Base-by-base conservation (phyloP, 2,888 invertebrate genomes). In the Hydriomena furcata region DNA sequence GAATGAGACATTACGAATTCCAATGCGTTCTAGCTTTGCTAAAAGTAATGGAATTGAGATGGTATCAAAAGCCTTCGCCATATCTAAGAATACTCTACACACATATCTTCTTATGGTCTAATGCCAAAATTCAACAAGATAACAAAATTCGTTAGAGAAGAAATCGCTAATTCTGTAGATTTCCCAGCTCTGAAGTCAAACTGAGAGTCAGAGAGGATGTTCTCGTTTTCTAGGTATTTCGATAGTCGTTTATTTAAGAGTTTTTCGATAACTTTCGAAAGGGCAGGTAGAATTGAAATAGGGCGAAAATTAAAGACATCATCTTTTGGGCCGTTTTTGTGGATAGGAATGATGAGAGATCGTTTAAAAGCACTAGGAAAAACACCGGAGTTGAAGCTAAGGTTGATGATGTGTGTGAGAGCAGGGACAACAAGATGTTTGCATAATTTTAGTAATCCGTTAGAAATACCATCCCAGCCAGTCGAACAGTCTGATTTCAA, bases 251-350 rank as follows among this genome's bases (percentile, higher is more conserved):
- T 23, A 7, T 46, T 46, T 24, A 46, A 3, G 1, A 46, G n/a
- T 11, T 38, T 46, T 20, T 46, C 45, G 1, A 46, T 7, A 1
- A 38, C 7, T 38, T 46, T 46, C 1, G 45, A 46, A 6, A 41
- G 11, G 4, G 27, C 4, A 1, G 25, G n/a, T n/a, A 27, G 8
- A n/a, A 27, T 27, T n/a, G 25, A 27, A 4, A 27, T 36, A 5
- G 36, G 38, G 8, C 38, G 6, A 8, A 27, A 38, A 17, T 38
- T 38, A n/a, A 7, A 0, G 7, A 31, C 41, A 31, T n/a, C 4
- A 5, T 23, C 20, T 31, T 12, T 5, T 2, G n/a, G 6, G 10
- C 45, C 45, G 24, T 27, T 31, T 7, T 46, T 46, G 7, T 25
- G 12, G 3, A 46, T 10, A 7, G 45, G 45, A 1, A 17, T 1